Evolutionary conservation across 2,888 invertebrate species (phyloP).

Genomic region (Frankliniella intonsa): DNA sequence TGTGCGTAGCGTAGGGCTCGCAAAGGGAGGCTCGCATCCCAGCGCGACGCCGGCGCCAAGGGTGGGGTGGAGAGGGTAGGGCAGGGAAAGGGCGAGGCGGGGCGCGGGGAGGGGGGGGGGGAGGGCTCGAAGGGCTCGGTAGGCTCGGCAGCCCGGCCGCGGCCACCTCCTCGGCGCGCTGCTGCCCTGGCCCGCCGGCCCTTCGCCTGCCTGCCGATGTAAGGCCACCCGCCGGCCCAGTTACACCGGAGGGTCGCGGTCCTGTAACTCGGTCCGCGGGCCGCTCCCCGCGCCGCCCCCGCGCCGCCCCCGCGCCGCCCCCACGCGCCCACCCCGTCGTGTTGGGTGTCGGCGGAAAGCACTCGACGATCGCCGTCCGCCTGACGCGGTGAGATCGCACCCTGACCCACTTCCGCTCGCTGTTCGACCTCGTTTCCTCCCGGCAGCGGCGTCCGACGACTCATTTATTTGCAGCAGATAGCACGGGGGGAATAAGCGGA

Average conservation of each 20-base stretch:
- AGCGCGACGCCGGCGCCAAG: not conserved
- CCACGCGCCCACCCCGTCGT: not conserved
- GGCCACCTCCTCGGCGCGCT: conserved; percentile 3
- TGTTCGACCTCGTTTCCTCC: not conserved
- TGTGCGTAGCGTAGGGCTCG: not conserved
- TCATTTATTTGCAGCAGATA: not conserved
- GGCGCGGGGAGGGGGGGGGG: not conserved
- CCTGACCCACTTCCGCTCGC: not conserved
- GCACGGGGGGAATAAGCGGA: not conserved
- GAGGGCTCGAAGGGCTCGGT: not conserved
- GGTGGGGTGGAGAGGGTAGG: not conserved
- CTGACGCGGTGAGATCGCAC: not conserved
- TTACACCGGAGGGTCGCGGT: conserved; percentile 12
- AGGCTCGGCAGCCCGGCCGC: not conserved
- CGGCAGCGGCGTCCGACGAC: too few species aligned
- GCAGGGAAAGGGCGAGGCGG: not conserved
- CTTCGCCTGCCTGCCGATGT: conserved; percentile 7
- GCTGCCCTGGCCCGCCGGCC: not conserved
- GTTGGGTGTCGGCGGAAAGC: not conserved
- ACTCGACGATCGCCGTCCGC: not conserved
- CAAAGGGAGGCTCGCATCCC: too few species aligned
- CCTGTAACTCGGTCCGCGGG: not conserved
- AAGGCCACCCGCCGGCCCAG: conserved; percentile 12
- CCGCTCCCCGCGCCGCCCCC: not conserved
- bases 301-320: not conserved